A percentile compares a stretch with the other conserved stretches of the same genome.
Evolutionary conservation across 2,888 invertebrate species (phyloP).

Genomic region (Cheilosia pagana): DNA sequence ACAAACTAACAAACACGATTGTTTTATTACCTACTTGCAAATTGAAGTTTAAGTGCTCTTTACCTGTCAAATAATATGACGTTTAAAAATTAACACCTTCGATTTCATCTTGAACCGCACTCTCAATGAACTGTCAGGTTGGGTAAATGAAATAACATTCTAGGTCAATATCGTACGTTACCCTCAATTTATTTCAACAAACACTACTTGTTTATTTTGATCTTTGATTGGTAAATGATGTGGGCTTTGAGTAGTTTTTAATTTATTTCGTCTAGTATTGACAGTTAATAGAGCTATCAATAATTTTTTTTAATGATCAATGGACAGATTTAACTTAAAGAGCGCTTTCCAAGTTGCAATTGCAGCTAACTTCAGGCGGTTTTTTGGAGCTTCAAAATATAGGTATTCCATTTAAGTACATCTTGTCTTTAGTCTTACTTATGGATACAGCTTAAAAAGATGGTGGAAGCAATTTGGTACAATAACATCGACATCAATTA

Average conservation of each 20-base stretch:
- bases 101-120: not conserved
- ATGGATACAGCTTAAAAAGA: constrained; percentile 15
- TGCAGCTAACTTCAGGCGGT: not conserved
- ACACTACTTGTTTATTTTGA: not conserved
- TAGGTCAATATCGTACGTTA: constrained; percentile 30
- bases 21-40: not conserved
- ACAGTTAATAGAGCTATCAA: not conserved
- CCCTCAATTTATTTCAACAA: not conserved
- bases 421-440: not conserved
- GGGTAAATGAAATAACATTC: not conserved
- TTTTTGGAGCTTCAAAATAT: not conserved
- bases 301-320: not conserved
- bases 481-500: constrained; percentile 32
- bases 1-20: no score
- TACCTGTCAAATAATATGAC: constrained; percentile 1
- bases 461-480: not conserved
- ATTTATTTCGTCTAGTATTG: not conserved
- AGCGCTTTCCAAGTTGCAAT: not conserved
- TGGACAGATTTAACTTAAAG: not conserved
- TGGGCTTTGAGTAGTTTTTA: not conserved
- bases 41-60: not conserved
- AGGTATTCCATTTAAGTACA: not conserved
- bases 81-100: not conserved
- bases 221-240: not conserved
- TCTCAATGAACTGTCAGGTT: constrained; percentile 16